Conservation (phyloP, 2,797 vertebrate species). For the Urocyon cinereoargenteus region DNA sequence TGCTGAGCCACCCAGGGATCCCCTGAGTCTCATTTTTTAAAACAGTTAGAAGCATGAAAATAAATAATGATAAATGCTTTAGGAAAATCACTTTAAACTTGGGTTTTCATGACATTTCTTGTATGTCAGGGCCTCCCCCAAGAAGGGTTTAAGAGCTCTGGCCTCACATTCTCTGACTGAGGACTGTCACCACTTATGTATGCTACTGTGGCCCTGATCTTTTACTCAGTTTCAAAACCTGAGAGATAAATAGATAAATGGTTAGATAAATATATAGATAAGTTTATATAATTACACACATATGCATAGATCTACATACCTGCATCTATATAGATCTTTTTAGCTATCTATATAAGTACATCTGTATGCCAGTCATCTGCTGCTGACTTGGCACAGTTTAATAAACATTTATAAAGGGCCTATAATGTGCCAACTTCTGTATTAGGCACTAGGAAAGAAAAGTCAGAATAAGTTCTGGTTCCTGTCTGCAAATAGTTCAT, state of each 20-base stretch:
- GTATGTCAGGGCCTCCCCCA: background rate
- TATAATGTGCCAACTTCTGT: background rate
- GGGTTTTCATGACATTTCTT: background rate
- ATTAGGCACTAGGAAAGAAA: background rate
- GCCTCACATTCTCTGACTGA: background rate
- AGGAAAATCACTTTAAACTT: conserved; percentile 40
- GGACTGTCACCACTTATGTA: background rate
- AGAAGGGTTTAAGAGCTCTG: background rate
- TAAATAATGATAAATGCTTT: conserved; percentile 60
- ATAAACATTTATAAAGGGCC: background rate
- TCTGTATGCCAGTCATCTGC: background rate
- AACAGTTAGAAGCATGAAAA: conserved; percentile 68
- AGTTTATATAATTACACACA: background rate
- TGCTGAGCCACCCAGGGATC: too few species aligned
- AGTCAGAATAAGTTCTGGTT: conserved; percentile 29
- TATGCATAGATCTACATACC: background rate
- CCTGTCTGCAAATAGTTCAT: background rate
- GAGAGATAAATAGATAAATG: background rate
- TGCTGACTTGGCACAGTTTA: background rate
- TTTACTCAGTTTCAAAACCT: conserved; percentile 38
- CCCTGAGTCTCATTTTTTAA: conserved; percentile 1
- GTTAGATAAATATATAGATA: background rate
- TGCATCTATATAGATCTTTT: background rate
- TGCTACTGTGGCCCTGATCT: background rate
- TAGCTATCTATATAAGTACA: background rate